These are phyloP conservation scores for Pegoplata infirma DNA, from an alignment of 2,888 invertebrate species.

Conservation along the genomic window DNA sequence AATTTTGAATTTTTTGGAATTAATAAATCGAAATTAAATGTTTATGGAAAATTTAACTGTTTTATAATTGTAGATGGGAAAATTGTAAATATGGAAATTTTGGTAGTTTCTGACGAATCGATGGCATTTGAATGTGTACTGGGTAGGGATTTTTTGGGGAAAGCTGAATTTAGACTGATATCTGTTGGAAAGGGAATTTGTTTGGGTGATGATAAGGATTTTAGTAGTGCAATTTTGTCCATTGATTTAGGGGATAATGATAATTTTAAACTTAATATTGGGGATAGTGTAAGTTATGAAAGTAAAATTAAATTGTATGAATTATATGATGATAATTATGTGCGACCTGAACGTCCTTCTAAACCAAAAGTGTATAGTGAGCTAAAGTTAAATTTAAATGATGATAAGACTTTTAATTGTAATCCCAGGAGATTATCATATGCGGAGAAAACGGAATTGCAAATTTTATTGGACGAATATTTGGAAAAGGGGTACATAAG, in stretches of 20 bases:
- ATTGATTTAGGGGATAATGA: neutral
- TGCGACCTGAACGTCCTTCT: neutral
- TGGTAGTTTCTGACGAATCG: constrained; percentile 7
- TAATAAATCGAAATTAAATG: constrained; percentile 21
- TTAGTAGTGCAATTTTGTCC: neutral
- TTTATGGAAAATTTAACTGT: constrained; percentile 20
- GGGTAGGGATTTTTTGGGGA: constrained; percentile 21
- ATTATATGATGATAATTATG: neutral
- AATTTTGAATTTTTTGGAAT: constrained; percentile 10
- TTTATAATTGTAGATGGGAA: constrained; percentile 1
- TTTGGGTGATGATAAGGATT: neutral
- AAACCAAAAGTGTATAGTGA: constrained; percentile 25
- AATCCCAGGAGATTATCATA: constrained; percentile 43
- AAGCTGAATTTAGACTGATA: neutral
- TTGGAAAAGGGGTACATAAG: neutral
- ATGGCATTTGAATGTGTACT: neutral
- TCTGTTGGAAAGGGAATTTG: neutral
- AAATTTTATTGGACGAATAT: constrained; percentile 49
- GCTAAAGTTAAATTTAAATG: constrained; percentile 26
- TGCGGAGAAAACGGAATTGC: constrained; percentile 33
- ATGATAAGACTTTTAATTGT: constrained; percentile 40
- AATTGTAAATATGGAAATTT: constrained; percentile 10
- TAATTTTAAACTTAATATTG: neutral
- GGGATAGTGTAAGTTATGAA: neutral
- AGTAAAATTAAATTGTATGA: neutral